A percentile compares a stretch with the other conserved stretches of the same genome.
Conservation (phyloP, 2,888 invertebrate genomes). For the Elysia crispata region DNA sequence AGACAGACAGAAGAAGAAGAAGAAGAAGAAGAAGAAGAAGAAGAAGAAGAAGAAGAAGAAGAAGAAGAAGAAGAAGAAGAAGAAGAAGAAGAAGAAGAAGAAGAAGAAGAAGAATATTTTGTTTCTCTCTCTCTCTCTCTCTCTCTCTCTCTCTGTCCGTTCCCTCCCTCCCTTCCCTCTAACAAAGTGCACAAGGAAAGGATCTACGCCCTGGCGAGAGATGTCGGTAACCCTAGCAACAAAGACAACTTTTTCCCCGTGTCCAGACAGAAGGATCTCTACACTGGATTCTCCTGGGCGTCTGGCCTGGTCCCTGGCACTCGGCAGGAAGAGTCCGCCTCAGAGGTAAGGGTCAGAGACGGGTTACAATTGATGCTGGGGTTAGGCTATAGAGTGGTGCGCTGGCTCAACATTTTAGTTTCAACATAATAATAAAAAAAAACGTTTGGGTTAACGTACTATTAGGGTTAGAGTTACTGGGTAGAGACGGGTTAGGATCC, state of each 20-base stretch:
- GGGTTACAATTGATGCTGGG: too few relatives aligned
- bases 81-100: not conserved
- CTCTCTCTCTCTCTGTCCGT: too few relatives aligned
- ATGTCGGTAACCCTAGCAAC: slow-evolving; percentile 63
- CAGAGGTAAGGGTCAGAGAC: slow-evolving; percentile 56
- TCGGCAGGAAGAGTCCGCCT: slow-evolving; percentile 65
- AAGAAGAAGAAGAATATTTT: not conserved
- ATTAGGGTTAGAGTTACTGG: too few relatives aligned
- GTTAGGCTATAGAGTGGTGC: too few relatives aligned
- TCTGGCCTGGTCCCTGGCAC: slow-evolving; percentile 61
- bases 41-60: not conserved
- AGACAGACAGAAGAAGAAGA: not conserved
- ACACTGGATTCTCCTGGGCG: slow-evolving; percentile 68
- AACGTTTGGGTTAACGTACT: too few relatives aligned
- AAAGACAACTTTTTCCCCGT: slow-evolving; percentile 62
- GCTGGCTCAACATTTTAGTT: too few relatives aligned
- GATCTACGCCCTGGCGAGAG: slow-evolving; percentile 60
- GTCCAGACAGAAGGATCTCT: slow-evolving; percentile 66
- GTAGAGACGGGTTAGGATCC: too few relatives aligned
- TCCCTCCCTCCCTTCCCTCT: not conserved
- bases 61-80: not conserved
- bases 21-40: not conserved
- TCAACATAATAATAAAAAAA: too few relatives aligned
- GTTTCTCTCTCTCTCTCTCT: not conserved
- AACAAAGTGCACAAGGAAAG: slow-evolving; percentile 59